Percentiles rank a stretch among this genome's conserved stretches.
Evolutionary conservation across 2,888 invertebrate genomes (phyloP).

Genomic region (Cephus runcator): DNA sequence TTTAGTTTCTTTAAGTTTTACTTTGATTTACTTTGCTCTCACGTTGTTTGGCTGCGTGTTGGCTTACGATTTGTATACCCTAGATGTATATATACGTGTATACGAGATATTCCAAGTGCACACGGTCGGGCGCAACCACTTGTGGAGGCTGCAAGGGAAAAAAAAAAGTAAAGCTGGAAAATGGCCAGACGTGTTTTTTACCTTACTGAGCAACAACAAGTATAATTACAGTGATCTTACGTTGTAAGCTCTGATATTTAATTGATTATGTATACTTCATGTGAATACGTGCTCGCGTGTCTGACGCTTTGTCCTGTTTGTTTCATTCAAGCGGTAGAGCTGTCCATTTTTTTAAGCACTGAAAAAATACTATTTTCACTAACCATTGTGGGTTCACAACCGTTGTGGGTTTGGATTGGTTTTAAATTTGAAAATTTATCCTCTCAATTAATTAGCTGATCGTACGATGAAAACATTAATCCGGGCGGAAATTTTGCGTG

Average conservation of each 20-base stretch:
- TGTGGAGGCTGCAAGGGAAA: constrained; percentile 47
- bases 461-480: neutral
- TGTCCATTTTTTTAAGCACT: neutral
- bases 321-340: neutral
- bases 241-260: neutral
- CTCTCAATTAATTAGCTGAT: neutral
- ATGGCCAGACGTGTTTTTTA: neutral
- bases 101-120: neutral
- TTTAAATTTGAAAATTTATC: neutral
- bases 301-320: neutral
- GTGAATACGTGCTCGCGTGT: neutral
- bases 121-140: constrained; percentile 56
- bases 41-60: neutral
- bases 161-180: constrained; percentile 14
- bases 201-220: neutral
- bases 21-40: neutral
- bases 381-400: neutral
- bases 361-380: neutral
- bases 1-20: neutral
- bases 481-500: neutral
- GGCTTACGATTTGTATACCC: neutral
- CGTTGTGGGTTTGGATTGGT: neutral
- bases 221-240: neutral
- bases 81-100: neutral
- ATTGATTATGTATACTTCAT: neutral